Evolutionary conservation across 2,113 vertebrate species (phyloP).

Genomic region (Panthera leo): DNA sequence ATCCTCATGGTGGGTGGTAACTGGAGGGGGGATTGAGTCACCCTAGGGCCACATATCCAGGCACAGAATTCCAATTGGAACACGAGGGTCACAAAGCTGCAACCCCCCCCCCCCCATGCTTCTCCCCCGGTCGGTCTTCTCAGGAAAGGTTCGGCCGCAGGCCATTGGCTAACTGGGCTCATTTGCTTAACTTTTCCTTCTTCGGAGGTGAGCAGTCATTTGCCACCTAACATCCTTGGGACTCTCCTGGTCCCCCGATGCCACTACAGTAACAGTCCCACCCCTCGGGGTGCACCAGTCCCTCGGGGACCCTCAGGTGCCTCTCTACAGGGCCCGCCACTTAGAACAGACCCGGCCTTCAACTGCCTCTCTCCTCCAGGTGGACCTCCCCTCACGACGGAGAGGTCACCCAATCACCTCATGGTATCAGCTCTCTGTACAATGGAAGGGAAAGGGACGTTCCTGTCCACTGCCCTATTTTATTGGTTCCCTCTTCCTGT

Average conservation of each 20-base stretch:
- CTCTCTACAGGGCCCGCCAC: neutral
- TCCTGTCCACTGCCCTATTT: neutral
- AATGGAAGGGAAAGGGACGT: neutral
- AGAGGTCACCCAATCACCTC: neutral
- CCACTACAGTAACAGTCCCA: rapidly evolving
- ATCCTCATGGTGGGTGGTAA: neutral
- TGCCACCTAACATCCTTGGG: rapidly evolving
- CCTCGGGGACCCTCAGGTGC: neutral
- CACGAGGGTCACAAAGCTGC: neutral
- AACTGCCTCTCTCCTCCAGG: neutral
- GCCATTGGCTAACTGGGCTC: neutral
- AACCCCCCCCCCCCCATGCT: rapidly evolving
- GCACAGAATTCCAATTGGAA: neutral
- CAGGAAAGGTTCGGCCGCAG: neutral
- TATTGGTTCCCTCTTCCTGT: neutral
- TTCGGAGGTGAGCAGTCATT: neutral
- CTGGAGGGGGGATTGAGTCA: neutral
- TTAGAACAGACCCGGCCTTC: neutral
- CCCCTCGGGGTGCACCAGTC: rapidly evolving
- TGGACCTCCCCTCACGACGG: neutral
- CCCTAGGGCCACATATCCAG: neutral
- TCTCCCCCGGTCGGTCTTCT: neutral
- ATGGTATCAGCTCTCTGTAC: neutral
- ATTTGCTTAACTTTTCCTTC: no score
- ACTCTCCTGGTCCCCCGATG: neutral